Conservation (phyloP, 2,888 invertebrate species). For the Eurois occulta region DNA sequence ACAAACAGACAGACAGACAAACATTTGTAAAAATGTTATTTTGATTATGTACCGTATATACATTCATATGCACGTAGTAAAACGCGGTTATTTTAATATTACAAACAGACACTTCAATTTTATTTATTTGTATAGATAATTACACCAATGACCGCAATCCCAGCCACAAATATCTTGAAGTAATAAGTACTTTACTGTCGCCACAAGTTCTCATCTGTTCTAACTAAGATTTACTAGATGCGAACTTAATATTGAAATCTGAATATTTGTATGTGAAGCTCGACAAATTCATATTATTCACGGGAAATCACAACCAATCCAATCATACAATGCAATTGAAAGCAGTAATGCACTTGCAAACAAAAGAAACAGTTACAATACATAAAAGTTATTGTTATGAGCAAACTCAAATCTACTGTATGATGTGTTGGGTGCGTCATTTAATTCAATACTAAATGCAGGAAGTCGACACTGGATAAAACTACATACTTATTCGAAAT, state of each 20-base stretch:
- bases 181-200: not conserved
- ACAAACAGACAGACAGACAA: too few relatives aligned
- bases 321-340: not conserved
- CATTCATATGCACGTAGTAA: too few relatives aligned
- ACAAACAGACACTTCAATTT: too few relatives aligned
- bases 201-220: not conserved
- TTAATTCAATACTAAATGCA: not conserved
- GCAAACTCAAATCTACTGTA: conserved; percentile 4
- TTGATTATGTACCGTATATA: too few relatives aligned
- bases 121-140: too few relatives aligned
- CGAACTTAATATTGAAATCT: not conserved
- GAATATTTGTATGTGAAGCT: not conserved
- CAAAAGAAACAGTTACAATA: not conserved
- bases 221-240: not conserved
- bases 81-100: too few relatives aligned
- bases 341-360: conserved; percentile 4
- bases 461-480: not conserved
- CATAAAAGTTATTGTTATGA: not conserved
- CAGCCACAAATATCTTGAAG: not conserved
- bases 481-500: not conserved
- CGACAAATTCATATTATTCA: too few relatives aligned
- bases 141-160: not conserved
- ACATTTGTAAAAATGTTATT: too few relatives aligned
- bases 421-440: not conserved
- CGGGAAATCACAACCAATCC: not conserved